Evolutionary conservation across 2,797 vertebrate genomes (phyloP).

Genomic region (Pelobates cultripes): DNA sequence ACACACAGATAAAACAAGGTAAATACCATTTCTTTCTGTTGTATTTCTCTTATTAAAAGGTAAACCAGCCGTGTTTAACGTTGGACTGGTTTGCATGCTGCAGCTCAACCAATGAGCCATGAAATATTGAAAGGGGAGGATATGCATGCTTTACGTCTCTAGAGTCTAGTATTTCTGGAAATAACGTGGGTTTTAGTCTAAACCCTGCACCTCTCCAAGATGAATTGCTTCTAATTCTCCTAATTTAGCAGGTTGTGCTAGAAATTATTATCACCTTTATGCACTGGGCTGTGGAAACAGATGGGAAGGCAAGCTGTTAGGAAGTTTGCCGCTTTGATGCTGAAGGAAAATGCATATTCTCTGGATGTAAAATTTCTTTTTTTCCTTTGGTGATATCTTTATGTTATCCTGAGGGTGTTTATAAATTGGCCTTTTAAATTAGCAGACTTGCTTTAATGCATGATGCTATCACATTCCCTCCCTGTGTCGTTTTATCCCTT

Average conservation of each 20-base stretch:
- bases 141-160: conserved; percentile 2
- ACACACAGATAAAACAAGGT: conserved; percentile 31
- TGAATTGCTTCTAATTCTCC: conserved; percentile 33
- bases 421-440: conserved; percentile 11
- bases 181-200: conserved; percentile 19
- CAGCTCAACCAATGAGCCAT: conserved; percentile 32
- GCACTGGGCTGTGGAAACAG: conserved; percentile 51
- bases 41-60: not conserved
- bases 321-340: conserved; percentile 31
- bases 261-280: conserved; percentile 50
- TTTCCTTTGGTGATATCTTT: conserved; percentile 8
- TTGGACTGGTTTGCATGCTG: not conserved
- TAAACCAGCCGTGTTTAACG: not conserved
- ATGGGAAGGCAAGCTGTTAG: conserved; percentile 51
- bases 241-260: conserved; percentile 49
- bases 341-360: conserved; percentile 29
- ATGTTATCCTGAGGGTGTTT: conserved; percentile 20
- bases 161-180: conserved; percentile 28
- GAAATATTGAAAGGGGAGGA: conserved; percentile 5
- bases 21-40: not conserved
- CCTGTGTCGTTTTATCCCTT: not conserved
- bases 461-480: conserved; percentile 1
- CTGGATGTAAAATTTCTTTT: conserved; percentile 26
- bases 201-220: conserved; percentile 27
- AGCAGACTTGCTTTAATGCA: conserved; percentile 24